Evolutionary conservation across 2,888 invertebrate species (phyloP).

Genomic region (Drosophila sordidula): DNA sequence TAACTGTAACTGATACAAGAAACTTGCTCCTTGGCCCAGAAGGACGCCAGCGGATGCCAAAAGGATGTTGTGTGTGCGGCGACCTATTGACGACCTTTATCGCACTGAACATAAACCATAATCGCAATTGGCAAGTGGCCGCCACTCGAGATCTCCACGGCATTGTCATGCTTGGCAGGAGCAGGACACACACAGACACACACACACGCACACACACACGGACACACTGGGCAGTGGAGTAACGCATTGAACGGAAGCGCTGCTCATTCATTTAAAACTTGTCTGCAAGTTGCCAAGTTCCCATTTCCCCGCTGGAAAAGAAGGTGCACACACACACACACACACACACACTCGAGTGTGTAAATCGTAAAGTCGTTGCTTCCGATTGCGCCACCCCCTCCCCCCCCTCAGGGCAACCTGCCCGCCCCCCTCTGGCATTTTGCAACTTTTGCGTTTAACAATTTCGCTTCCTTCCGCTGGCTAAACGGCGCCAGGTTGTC

Average conservation of each 20-base stretch:
- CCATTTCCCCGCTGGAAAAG: constrained; percentile 3
- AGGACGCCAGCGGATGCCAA: constrained; percentile 24
- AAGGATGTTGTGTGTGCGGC: constrained; percentile 49
- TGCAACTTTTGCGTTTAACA: constrained; percentile 81
- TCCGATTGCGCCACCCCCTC: constrained; percentile 51
- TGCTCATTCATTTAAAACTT: constrained; percentile 84
- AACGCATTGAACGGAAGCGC: constrained; percentile 81
- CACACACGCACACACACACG: constrained; percentile 1
- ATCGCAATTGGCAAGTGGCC: constrained; percentile 83
- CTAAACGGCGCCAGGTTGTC: constrained; percentile 83
- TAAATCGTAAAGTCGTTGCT: constrained; percentile 62
- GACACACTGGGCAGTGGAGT: constrained; percentile 43
- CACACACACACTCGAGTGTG: constrained; percentile 47
- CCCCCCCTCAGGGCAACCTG: background rate
- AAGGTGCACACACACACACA: constrained; percentile 61
- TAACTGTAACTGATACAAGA: constrained; percentile 60
- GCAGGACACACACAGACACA: constrained; percentile 17
- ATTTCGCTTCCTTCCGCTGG: constrained; percentile 79
- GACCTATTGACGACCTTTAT: constrained; percentile 85
- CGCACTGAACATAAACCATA: constrained; percentile 82
- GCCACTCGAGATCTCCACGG: constrained; percentile 65
- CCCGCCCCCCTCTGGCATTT: constrained; percentile 63
- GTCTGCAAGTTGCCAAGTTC: constrained; percentile 83
- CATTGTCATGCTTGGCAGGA: constrained; percentile 73
- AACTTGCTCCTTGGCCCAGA: constrained; percentile 68